These are phyloP conservation scores for Syngnathus typhle DNA, from an alignment of 2,113 vertebrate species.

Conservation along the genomic window DNA sequence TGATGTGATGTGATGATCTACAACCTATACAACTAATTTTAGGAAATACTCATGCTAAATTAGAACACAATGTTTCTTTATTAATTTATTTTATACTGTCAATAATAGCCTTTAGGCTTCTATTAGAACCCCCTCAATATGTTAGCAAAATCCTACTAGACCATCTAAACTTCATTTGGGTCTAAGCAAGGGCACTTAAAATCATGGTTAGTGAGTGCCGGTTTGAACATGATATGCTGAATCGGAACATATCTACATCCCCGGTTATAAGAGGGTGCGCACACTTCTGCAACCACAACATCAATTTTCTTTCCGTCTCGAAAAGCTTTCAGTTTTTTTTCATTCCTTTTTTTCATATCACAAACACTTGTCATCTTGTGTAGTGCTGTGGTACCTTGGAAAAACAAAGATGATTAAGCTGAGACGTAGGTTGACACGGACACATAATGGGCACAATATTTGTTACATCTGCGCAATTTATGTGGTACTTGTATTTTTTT, in stretches of 20 bases:
- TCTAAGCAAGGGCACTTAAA: no score
- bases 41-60: not conserved
- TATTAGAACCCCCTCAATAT: no score
- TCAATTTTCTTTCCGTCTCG: no score
- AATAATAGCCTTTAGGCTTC: no score
- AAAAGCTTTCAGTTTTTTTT: not conserved
- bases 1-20: not conserved
- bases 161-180: no score
- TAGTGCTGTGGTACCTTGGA: conserved; percentile 5
- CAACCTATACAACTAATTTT: not conserved
- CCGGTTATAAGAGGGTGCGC: no score
- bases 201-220: no score
- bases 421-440: not conserved
- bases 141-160: no score
- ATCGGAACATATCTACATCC: no score
- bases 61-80: not conserved
- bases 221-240: no score
- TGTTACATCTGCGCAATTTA: not conserved
- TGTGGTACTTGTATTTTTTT: not conserved
- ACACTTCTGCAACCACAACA: no score
- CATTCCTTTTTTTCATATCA: not conserved
- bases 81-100: no score
- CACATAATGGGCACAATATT: not conserved
- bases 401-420: conserved; percentile 18
- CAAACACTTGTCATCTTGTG: not conserved